Evolutionary conservation across 2,113 vertebrate species (phyloP).

Genomic region (Bubalus kerabau): DNA sequence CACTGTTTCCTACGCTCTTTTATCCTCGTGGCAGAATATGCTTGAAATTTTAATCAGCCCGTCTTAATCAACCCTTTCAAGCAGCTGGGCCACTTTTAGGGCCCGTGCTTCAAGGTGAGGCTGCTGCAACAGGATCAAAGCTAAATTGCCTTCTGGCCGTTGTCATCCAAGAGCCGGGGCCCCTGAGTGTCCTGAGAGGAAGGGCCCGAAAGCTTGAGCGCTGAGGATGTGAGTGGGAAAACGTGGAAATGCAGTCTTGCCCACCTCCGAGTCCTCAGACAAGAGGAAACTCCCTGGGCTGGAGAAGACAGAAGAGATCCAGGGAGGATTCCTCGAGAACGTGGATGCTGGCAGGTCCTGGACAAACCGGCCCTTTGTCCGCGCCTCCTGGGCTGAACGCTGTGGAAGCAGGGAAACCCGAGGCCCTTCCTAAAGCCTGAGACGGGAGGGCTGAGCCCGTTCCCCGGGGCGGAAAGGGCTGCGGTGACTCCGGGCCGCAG

Average conservation of each 20-base stretch:
- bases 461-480: background rate
- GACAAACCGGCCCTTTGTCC: no score
- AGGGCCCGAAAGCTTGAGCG: background rate
- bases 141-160: background rate
- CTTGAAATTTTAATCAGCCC: background rate
- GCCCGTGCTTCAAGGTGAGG: background rate
- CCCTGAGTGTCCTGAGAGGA: background rate
- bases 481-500: no score
- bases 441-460: background rate
- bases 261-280: background rate
- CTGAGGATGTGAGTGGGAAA: background rate
- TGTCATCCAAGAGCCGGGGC: background rate
- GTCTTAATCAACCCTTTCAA: background rate
- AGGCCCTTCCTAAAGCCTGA: background rate
- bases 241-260: background rate
- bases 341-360: rapidly evolving
- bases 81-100: background rate
- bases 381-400: background rate
- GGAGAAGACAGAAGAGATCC: background rate
- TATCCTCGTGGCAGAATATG: background rate
- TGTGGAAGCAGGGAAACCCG: background rate
- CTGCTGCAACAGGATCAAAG: background rate
- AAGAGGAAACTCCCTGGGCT: background rate
- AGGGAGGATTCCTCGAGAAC: background rate
- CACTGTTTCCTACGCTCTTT: background rate